Evolutionary conservation across 2,113 vertebrate species (phyloP).

Genomic region (Peromyscus leucopus): DNA sequence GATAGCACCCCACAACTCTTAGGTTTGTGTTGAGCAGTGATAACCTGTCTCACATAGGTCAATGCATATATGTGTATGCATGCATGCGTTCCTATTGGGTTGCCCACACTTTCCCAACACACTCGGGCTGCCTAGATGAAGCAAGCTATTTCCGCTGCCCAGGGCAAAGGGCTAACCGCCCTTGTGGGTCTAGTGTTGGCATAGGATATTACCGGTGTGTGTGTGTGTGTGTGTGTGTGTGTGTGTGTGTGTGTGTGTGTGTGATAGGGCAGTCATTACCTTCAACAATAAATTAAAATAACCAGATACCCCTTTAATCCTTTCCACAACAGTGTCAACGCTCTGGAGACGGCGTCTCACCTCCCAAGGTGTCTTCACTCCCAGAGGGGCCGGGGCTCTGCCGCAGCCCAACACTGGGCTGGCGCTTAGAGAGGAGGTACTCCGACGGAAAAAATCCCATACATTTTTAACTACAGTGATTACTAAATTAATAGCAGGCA

Average conservation of each 20-base stretch:
- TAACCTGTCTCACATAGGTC: not conserved
- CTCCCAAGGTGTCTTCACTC: conserved; percentile 61
- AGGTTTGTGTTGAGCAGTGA: conserved; percentile 12
- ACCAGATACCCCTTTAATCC: conserved; percentile 53
- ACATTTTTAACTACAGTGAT: conserved; percentile 91
- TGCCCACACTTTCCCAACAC: not conserved
- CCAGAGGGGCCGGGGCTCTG: conserved; percentile 42
- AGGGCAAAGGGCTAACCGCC: not conserved
- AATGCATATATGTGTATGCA: too few species aligned
- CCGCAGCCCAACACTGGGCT: conserved; percentile 55
- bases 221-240: not conserved
- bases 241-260: not conserved
- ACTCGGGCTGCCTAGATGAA: not conserved
- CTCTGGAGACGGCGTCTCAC: conserved; percentile 19
- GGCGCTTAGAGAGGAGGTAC: conserved; percentile 69
- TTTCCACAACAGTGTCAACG: conserved; percentile 59
- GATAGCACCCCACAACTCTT: not conserved
- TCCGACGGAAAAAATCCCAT: conserved; percentile 85
- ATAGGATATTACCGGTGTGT: not conserved
- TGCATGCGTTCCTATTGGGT: not conserved
- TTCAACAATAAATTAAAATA: conserved; percentile 59
- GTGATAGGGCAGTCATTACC: not conserved
- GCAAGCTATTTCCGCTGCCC: conserved; percentile 36
- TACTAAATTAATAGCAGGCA: conserved; percentile 92
- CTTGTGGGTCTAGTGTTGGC: not conserved